Base-by-base conservation (phyloP, 2,113 vertebrate genomes). In the Gila orcuttii region DNA sequence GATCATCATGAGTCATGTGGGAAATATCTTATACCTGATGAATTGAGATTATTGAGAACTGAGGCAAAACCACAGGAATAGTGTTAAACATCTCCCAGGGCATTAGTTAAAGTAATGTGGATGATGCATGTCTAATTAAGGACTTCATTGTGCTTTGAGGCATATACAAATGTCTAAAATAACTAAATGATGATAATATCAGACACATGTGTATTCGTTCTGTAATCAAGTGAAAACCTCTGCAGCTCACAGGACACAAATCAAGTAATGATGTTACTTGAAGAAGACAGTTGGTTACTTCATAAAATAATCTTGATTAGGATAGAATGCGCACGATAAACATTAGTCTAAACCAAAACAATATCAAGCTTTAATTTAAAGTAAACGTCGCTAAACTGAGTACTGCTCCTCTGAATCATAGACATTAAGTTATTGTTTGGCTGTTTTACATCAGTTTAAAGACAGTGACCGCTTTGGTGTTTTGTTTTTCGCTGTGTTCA, bases 71-170 rank as follows among this genome's bases (percentile, higher is more conserved):
- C 71, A 25, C 42, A 74, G 42, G 42, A 25, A 47, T 47, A 47
- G 23, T 74, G n/a, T 74, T 74, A 25, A 74, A 74, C 42, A 47
- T 74, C 71, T 74, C 71, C 42, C 71, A 74, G 42, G 71, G 42
- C 23, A 74, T 47, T 74, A 74, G 42, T n/a, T 47, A 12, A 74
- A 47, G 71, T 47, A 47, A 47, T 74, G 42, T 47, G n/a, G 42
- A 23, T 47, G 71, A 74, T 74, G 71, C 71, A 74, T 74, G 71
- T 25, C 71, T 74, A 45, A 74, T 74, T 45, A 74, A 74, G 42
- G 71, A 47, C 39, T 71, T 71, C 21, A 42, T 11, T 74, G 71
- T 74, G n/a, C 42, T 74, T 74, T 28, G 71, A 74, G 23, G 23
- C 71, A 47, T 47, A 74, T 25, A 74, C 71, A 47, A 47, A 74